phyloP scores from a whole-genome alignment of 2,797 vertebrate species.

The Lagorchestes hirsutus region DNA sequence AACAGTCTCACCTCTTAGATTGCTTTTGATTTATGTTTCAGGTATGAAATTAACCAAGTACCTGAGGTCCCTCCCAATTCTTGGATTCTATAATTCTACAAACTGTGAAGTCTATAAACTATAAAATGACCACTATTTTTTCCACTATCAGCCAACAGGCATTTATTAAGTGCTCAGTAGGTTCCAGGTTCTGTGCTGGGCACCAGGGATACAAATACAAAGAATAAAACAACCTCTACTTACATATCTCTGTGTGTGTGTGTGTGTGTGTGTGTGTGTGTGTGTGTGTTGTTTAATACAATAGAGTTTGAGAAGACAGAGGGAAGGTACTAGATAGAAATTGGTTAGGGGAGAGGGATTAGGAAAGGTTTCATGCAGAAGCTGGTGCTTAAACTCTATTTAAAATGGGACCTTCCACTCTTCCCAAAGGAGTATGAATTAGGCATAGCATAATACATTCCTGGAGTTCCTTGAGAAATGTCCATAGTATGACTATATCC shows the following conservation, averaged over 20 bases:
- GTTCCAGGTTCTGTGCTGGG: neutral
- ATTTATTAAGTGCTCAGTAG: neutral
- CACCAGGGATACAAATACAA: neutral
- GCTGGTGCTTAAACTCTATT: neutral
- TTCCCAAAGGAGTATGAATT: neutral
- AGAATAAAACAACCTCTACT: neutral
- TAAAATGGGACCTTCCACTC: neutral
- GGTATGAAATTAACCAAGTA: neutral
- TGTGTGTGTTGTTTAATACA: neutral
- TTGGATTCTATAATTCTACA: neutral
- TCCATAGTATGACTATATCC: neutral
- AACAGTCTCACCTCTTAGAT: constrained; percentile 9
- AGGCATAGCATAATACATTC: neutral
- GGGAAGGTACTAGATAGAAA: neutral
- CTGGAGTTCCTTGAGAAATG: neutral
- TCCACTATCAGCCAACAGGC: neutral
- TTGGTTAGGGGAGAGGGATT: neutral
- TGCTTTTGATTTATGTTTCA: neutral
- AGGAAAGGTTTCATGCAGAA: neutral
- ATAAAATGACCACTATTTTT: neutral
- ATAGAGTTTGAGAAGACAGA: neutral
- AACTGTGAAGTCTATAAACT: neutral
- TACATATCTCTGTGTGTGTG: neutral
- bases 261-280: no score
- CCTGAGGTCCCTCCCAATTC: neutral